phyloP scores from a whole-genome alignment of 37 sponge, comb jelly and placozoan species.

The Mnemiopsis leidyi region DNA sequence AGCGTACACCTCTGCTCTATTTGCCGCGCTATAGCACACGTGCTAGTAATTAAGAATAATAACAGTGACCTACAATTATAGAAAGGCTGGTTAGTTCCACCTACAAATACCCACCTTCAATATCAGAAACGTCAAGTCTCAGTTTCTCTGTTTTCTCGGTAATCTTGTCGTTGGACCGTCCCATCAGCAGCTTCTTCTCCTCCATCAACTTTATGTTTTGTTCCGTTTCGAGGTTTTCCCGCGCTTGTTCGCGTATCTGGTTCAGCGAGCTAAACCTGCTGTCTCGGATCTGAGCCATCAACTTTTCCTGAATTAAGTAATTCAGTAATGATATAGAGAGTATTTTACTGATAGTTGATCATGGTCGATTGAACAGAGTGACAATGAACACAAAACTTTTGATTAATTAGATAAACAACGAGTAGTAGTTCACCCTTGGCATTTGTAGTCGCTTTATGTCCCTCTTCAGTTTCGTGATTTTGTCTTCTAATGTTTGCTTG shows the following conservation, averaged over 20 bases:
- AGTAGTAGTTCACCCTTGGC: background rate
- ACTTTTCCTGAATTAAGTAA: slow-evolving; percentile 23
- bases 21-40: no score
- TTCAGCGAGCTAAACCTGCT: slow-evolving; percentile 60
- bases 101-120: slow-evolving; percentile 15
- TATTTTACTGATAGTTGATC: no score
- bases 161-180: slow-evolving; percentile 18
- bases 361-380: no score
- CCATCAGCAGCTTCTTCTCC: slow-evolving; percentile 44
- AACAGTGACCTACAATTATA: no score
- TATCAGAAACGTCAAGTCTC: background rate
- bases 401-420: no score
- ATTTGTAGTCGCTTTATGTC: slow-evolving; percentile 56
- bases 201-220: slow-evolving; percentile 54
- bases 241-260: slow-evolving; percentile 43
- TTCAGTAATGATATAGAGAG: no score
- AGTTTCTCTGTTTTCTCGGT: background rate
- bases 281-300: slow-evolving; percentile 6
- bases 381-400: no score
- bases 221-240: slow-evolving; percentile 57
- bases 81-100: no score
- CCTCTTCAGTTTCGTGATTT: slow-evolving; percentile 45
- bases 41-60: no score
- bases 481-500: slow-evolving; percentile 43
- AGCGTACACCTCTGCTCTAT: no score